Conservation (phyloP, 2,113 vertebrate genomes). For the Nothocercus julius region DNA sequence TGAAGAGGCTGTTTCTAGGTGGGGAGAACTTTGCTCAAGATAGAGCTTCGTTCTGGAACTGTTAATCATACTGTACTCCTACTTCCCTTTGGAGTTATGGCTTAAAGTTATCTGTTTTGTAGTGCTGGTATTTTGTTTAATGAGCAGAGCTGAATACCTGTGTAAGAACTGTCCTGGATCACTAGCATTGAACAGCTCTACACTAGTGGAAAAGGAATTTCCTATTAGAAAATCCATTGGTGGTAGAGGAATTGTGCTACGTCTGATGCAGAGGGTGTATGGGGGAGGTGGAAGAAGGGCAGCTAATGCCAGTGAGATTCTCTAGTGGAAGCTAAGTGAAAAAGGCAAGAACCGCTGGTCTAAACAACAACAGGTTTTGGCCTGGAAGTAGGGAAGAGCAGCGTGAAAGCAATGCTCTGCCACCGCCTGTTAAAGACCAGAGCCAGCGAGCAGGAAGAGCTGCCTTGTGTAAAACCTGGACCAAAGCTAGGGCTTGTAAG, state of each 20-base stretch:
- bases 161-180: not conserved
- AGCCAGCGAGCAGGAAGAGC: not conserved
- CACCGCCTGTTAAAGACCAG: not conserved
- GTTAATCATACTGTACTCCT: not conserved
- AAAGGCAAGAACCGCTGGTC: not conserved
- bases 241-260: not conserved
- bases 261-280: not conserved
- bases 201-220: not conserved
- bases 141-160: not conserved
- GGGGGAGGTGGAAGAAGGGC: not conserved
- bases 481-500: not conserved
- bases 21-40: not conserved
- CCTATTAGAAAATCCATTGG: not conserved
- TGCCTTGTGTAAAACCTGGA: not conserved
- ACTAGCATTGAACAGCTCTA: not conserved
- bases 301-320: not conserved
- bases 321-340: not conserved
- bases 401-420: not conserved
- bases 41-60: not conserved
- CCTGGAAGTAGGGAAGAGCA: not conserved
- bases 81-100: not conserved
- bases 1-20: not conserved
- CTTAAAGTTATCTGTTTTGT: not conserved
- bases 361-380: not conserved
- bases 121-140: not conserved